A percentile compares a stretch with the other conserved stretches of the same genome.
These are phyloP conservation scores for Contarinia nasturtii DNA, from an alignment of 1,140 invertebrate genomes.

Conservation along the genomic window DNA sequence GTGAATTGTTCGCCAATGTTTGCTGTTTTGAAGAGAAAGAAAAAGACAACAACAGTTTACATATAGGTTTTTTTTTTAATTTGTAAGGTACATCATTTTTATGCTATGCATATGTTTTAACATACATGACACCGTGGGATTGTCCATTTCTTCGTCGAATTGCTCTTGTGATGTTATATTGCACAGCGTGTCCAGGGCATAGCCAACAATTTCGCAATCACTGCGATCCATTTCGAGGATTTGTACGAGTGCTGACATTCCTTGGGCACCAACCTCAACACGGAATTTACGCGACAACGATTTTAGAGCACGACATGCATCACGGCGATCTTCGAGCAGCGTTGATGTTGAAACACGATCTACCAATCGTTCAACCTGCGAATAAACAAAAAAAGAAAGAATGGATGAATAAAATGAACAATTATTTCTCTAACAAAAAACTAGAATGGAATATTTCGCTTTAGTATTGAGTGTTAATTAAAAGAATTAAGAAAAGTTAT, in stretches of 20 bases:
- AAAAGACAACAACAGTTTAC: no score
- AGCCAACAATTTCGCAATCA: constrained; percentile 81
- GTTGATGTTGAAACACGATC: constrained; percentile 84
- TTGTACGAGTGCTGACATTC: constrained; percentile 63
- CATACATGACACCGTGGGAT: constrained; percentile 32
- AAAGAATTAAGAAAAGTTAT: background rate
- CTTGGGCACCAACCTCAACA: constrained; percentile 88
- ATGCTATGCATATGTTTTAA: no score
- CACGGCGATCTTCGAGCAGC: constrained; percentile 79
- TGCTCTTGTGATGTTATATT: constrained; percentile 74
- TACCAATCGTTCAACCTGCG: constrained; percentile 76
- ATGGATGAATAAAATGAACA: background rate
- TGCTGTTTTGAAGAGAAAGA: no score
- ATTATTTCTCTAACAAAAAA: background rate
- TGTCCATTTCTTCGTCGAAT: constrained; percentile 62
- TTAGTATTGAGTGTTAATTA: background rate
- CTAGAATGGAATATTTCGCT: background rate
- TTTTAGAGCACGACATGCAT: constrained; percentile 90
- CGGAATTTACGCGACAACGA: constrained; percentile 84
- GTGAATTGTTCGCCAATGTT: constrained; percentile 87
- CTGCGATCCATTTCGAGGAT: constrained; percentile 63
- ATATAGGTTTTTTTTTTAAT: no score
- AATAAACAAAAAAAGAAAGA: constrained; percentile 12
- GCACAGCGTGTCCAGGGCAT: constrained; percentile 79
- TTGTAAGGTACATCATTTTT: no score